Evolutionary conservation across 1,140 invertebrate genomes (phyloP).

Genomic region (Hyposmocoma kahamanoa): DNA sequence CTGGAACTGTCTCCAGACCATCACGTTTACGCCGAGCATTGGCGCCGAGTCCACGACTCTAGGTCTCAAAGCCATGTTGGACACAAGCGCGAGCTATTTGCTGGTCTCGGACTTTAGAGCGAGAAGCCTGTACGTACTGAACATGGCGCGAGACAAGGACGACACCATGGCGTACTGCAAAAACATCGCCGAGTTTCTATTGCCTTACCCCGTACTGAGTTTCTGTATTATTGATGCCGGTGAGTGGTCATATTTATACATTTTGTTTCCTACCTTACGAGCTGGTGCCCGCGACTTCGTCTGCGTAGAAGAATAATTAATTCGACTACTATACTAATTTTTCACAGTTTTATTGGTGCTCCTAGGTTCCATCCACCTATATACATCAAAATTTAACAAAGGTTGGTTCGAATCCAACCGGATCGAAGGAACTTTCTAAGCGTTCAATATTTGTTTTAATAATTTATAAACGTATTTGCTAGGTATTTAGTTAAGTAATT

Average conservation of each 20-base stretch:
- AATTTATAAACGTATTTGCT: no score
- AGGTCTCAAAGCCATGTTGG: slow-evolving; percentile 85
- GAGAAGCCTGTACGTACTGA: slow-evolving; percentile 85
- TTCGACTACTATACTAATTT: no score
- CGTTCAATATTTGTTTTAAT: no score
- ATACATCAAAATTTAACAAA: no score
- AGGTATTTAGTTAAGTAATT: no score
- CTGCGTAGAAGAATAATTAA: no score
- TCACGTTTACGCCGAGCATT: slow-evolving; percentile 77
- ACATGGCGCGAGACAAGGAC: slow-evolving; percentile 69
- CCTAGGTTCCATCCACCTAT: no score
- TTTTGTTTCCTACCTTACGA: no score
- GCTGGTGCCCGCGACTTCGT: no score
- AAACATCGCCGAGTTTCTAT: slow-evolving; percentile 86
- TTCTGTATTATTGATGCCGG: slow-evolving; percentile 90
- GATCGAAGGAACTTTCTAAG: no score
- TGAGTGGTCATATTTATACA: slow-evolving; percentile 34
- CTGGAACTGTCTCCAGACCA: slow-evolving; percentile 93
- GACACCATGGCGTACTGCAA: slow-evolving; percentile 57
- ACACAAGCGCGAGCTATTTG: slow-evolving; percentile 87
- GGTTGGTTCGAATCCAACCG: no score
- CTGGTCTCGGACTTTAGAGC: slow-evolving; percentile 89
- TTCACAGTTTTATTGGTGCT: no score
- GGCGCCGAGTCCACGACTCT: slow-evolving; percentile 43
- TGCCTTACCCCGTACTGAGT: slow-evolving; percentile 88